Conservation (phyloP, 2,797 vertebrate species). For the Netta rufina region DNA sequence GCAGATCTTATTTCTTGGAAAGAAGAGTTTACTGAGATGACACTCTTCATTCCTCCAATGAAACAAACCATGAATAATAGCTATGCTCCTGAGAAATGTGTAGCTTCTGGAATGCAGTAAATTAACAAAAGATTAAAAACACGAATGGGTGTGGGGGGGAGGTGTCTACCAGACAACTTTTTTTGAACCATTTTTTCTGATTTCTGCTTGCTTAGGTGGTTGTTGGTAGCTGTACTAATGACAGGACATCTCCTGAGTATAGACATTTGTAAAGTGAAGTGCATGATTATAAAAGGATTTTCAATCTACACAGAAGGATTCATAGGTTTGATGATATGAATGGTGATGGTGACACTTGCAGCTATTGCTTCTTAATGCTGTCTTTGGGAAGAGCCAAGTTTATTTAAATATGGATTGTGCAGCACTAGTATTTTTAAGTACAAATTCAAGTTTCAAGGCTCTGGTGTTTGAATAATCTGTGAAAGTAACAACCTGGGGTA, state of each 20-base stretch:
- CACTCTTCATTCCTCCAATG: neutral
- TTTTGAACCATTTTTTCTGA: neutral
- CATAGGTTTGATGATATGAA: neutral
- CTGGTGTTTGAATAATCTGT: neutral
- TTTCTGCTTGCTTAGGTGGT: neutral
- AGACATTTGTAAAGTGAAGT: neutral
- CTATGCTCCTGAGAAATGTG: neutral
- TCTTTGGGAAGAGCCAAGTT: neutral
- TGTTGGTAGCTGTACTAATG: neutral
- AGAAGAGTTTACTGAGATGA: neutral
- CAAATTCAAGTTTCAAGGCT: neutral
- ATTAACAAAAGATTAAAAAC: constrained; percentile 1
- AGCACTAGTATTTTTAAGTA: neutral
- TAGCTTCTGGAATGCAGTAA: neutral
- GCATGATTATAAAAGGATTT: neutral
- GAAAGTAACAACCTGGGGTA: neutral
- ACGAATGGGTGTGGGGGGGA: neutral
- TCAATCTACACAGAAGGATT: neutral
- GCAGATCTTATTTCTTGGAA: neutral
- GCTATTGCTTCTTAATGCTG: neutral
- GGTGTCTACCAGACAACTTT: neutral
- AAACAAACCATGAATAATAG: neutral
- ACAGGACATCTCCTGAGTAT: neutral
- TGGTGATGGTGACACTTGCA: neutral
- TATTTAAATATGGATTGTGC: neutral